Conservation (phyloP, 2,888 invertebrate species). For the Ellobium chinense region DNA sequence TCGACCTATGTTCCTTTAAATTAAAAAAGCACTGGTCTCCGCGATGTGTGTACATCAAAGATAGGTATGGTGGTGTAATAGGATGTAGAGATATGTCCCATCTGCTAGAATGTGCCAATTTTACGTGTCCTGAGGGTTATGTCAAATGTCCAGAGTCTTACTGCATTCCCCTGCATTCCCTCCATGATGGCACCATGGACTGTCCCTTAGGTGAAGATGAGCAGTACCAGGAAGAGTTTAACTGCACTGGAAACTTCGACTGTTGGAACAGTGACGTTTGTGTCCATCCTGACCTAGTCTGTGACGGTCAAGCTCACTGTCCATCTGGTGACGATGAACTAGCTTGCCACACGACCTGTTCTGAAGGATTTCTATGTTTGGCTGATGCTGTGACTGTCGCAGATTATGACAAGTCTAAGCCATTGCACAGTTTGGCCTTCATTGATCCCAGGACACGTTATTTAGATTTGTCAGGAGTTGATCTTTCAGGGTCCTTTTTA, state of each 20-base stretch:
- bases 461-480: constrained; percentile 2
- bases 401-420: background rate
- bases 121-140: background rate
- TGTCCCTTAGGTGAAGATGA: constrained; percentile 30
- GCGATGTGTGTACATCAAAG: background rate
- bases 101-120: background rate
- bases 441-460: background rate
- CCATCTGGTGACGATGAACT: constrained; percentile 54
- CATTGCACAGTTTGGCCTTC: constrained; percentile 1
- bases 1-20: background rate
- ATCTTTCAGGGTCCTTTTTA: background rate
- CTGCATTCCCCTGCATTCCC: constrained; percentile 13
- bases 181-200: background rate
- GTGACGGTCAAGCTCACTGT: constrained; percentile 53
- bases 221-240: background rate
- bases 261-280: constrained; percentile 39
- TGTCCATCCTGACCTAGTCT: constrained; percentile 46
- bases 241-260: background rate
- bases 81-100: constrained; percentile 17
- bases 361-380: constrained; percentile 45
- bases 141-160: constrained; percentile 15
- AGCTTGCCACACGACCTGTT: constrained; percentile 49
- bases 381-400: constrained; percentile 42
- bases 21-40: constrained; percentile 10
- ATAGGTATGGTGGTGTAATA: background rate